A percentile compares a stretch with the other conserved stretches of the same genome.
Conservation (phyloP, 2,113 vertebrate species). For the Excalfactoria chinensis region DNA sequence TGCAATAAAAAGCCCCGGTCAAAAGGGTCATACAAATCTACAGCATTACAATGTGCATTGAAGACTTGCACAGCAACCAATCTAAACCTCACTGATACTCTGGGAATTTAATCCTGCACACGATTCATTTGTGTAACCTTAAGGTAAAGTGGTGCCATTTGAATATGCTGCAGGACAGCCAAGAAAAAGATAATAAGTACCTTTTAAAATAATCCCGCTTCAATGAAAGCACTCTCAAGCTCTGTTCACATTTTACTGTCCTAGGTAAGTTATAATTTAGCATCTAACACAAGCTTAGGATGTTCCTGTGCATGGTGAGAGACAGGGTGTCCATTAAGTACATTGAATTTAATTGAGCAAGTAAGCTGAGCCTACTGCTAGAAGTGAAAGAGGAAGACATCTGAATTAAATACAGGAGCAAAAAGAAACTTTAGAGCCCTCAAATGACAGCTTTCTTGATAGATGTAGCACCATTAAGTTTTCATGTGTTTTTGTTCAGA, state of each 20-base stretch:
- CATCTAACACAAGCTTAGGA: background rate
- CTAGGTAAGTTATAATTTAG: background rate
- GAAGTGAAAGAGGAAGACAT: background rate
- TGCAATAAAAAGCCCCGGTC: accelerated
- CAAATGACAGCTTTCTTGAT: constrained; percentile 74
- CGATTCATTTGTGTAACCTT: background rate
- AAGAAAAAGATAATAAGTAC: background rate
- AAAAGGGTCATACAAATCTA: background rate
- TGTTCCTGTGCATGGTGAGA: background rate
- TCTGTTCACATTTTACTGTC: background rate
- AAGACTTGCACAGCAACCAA: background rate
- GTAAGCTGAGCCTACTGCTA: background rate
- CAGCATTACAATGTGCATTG: background rate
- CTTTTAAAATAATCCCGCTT: background rate
- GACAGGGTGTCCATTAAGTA: background rate
- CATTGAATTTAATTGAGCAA: background rate
- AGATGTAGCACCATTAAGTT: constrained; percentile 64
- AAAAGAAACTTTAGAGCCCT: constrained; percentile 86
- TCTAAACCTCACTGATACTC: background rate
- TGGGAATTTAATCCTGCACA: background rate
- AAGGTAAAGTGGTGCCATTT: background rate
- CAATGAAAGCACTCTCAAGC: background rate
- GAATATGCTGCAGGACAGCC: accelerated
- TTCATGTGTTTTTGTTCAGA: constrained; percentile 73
- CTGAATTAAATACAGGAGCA: constrained; percentile 42